Conservation (phyloP, 2,888 invertebrate species). For the Chaetoderma sp. region DNA sequence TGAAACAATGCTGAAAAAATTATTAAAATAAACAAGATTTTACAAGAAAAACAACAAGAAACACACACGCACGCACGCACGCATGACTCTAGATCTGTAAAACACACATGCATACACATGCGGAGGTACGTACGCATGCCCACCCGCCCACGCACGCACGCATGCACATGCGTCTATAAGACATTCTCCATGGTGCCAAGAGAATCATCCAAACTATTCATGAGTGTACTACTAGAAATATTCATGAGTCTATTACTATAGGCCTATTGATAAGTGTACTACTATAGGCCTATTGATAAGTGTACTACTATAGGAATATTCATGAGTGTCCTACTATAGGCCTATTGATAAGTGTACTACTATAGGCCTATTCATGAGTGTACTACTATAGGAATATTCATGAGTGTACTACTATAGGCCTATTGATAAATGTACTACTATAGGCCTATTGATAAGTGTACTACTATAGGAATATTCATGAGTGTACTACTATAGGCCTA, state of each 20-base stretch:
- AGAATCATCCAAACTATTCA: background rate
- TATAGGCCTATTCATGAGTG: background rate
- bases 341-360: no score
- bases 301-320: no score
- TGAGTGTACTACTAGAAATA: background rate
- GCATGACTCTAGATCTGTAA: background rate
- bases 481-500: no score
- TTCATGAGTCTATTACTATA: no score
- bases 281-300: no score
- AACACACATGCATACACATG: slow-evolving; percentile 8
- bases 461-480: no score
- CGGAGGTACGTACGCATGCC: slow-evolving; percentile 40
- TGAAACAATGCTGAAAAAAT: no score
- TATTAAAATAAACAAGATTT: background rate
- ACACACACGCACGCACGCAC: background rate
- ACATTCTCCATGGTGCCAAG: background rate
- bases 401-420: background rate
- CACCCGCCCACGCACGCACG: slow-evolving; percentile 16
- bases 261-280: no score
- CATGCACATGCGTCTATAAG: background rate
- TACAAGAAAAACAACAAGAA: background rate
- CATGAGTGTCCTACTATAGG: no score
- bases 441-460: no score
- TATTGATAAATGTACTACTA: background rate
- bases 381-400: background rate